Base-by-base conservation (phyloP, 2,113 vertebrate genomes). In the Callaeas wilsoni region DNA sequence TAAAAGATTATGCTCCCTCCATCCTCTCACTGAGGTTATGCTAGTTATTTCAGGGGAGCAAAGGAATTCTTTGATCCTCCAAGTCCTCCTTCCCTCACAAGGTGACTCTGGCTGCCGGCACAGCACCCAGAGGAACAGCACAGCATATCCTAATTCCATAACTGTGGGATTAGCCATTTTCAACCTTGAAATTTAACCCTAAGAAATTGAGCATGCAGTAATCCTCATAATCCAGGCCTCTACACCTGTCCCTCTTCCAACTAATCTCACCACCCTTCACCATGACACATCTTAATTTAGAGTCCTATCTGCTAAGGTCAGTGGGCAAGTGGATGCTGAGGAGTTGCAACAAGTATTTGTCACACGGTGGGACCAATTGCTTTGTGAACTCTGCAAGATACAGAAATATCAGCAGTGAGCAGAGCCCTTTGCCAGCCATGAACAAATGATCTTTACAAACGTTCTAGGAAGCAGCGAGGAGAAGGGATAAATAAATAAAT, bases 1-100 rank as follows among this genome's bases (percentile, higher is more conserved):
- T 97, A 97, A 97, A 96, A 97, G 97, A 97, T 97, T 97, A 97
- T 35, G 83, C 65, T 94, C 77, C 84, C 82, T 96, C 87, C 79
- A 87, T 88, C 84, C 90, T 89, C 90, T 94, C 84, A 76, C 55
- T 84, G 67, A 87, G 81, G 44, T 75, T 86, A 63, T 1, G 18
- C 81, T 97, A 84, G 96, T 96, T 94, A 96, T 79, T 95, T 71
- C 70, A 89, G 84, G 89, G 73, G 62, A 84, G 87, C 25, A 16
- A 73, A 91, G 62, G 81, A 93, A 95, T 94, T 96, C 65, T 88
- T 92, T 96, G 93, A 96, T 95, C 74, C 79, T 50, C 56, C 65
- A 74, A 68, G 76, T 52, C 73, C 63, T 91, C 68, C 47, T 89
- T 62, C 62, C 47, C 25, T 91, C 32, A 2, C 44, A 86, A 73